A percentile compares a stretch with the other conserved stretches of the same genome.
Evolutionary conservation across 2,113 vertebrate species (phyloP).

Genomic region (Xenopus tropicalis): UCB_Xtro_10.0 CM004443.2:163474501-163475000

Average conservation of each 20-base stretch:
- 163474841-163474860: conserved; percentile 72
- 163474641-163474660: conserved; percentile 61
- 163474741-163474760: conserved; percentile 57
- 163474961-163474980: conserved; percentile 9
- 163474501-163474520: conserved; percentile 57
- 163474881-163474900: conserved; percentile 89
- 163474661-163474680: conserved; percentile 54
- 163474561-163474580: conserved; percentile 15
- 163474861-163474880: conserved; percentile 77
- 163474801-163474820: conserved; percentile 78
- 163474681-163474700: conserved; percentile 52
- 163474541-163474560: conserved; percentile 22
- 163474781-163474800: conserved; percentile 63
- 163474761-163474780: conserved; percentile 57
- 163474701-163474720: conserved; percentile 65
- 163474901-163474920: conserved; percentile 72
- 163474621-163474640: conserved; percentile 56
- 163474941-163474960: conserved; percentile 35
- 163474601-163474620: conserved; percentile 12
- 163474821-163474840: conserved; percentile 87
- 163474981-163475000: neutral
- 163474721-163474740: conserved; percentile 65
- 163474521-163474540: conserved; percentile 43
- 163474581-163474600: conserved; percentile 14
- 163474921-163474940: conserved; percentile 49